A percentile compares a stretch with the other conserved stretches of the same genome.
phyloP scores from a whole-genome alignment of 2,113 vertebrate genomes.

The Physeter macrocephalus region DNA sequence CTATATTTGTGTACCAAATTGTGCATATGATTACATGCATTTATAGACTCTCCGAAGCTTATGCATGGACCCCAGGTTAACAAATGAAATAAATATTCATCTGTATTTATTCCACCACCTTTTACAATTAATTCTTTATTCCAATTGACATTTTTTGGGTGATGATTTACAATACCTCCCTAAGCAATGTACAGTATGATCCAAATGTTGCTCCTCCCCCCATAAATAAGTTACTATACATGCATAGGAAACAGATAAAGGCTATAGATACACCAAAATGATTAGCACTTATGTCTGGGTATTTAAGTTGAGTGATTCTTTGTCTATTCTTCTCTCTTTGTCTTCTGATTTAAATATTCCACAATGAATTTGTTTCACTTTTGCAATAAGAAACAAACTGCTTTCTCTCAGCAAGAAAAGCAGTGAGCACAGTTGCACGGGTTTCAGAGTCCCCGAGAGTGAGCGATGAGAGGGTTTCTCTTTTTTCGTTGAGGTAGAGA shows the following conservation, averaged over 20 bases:
- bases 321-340: background rate
- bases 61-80: background rate
- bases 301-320: background rate
- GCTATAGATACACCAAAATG: background rate
- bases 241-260: background rate
- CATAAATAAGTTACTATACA: background rate
- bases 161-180: background rate
- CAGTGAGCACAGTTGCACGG: background rate
- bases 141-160: background rate
- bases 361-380: background rate
- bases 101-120: background rate
- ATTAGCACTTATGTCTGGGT: background rate
- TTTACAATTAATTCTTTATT: constrained; percentile 5
- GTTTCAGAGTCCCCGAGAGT: background rate
- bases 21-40: background rate
- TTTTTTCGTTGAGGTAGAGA: background rate
- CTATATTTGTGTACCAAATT: background rate
- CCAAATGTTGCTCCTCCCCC: background rate
- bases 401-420: background rate
- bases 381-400: background rate
- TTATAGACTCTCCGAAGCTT: background rate
- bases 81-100: background rate
- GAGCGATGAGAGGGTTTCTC: background rate
- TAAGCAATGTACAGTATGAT: background rate
- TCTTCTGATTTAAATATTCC: background rate